Percentiles rank a stretch among this genome's conserved stretches.
phyloP scores from a whole-genome alignment of 2,888 invertebrate species.

The Aricia artaxerxes region DNA sequence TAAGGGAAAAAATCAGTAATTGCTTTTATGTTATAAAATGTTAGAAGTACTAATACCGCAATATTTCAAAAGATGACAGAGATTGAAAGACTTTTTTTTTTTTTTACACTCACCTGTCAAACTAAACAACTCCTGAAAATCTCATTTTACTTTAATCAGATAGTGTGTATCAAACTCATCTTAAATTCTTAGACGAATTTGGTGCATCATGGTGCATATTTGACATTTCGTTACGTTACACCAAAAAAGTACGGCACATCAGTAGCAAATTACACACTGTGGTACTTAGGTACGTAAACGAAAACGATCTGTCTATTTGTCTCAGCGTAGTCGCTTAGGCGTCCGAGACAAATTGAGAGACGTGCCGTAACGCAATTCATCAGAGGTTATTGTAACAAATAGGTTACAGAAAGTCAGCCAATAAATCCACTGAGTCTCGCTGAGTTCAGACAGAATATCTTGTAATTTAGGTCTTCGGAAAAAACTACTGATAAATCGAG shows the following conservation, averaged over 20 bases:
- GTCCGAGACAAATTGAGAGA: background rate
- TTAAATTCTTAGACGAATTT: no score
- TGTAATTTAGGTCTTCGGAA: background rate
- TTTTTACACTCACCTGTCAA: no score
- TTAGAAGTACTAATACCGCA: no score
- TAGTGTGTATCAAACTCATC: no score
- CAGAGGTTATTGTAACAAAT: constrained; percentile 1
- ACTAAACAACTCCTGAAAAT: no score
- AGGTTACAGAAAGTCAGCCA: background rate
- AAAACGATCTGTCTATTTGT: background rate
- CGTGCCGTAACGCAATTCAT: background rate
- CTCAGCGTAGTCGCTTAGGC: background rate
- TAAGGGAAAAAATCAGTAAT: no score
- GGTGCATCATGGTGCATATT: no score
- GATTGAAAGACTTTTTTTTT: no score
- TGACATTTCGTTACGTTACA: background rate
- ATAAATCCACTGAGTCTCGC: background rate
- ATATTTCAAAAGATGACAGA: no score
- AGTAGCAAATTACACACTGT: background rate
- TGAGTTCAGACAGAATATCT: background rate
- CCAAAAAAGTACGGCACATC: background rate
- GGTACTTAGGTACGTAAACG: background rate
- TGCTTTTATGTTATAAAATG: no score
- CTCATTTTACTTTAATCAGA: no score
- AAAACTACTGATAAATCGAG: background rate